Conservation (phyloP, 2,113 vertebrate genomes). For the Ciconia boyciana region DNA sequence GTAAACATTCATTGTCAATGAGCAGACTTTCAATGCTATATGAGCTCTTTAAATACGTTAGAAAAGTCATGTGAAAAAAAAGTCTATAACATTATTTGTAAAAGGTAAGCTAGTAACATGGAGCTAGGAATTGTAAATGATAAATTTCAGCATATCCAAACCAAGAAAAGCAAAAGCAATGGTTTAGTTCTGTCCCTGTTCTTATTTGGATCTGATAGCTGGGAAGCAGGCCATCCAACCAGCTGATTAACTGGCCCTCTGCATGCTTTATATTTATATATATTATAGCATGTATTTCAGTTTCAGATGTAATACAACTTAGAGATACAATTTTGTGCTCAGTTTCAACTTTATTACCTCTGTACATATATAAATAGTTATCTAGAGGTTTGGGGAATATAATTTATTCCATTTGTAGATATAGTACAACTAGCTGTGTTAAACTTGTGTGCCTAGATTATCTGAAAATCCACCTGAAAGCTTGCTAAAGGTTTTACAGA, state of each 20-base stretch:
- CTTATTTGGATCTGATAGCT: not conserved
- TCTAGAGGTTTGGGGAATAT: not conserved
- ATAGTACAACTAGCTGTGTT: not conserved
- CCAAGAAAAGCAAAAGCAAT: not conserved
- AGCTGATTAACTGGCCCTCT: not conserved
- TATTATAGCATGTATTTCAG: not conserved
- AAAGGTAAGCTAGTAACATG: not conserved
- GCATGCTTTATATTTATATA: not conserved
- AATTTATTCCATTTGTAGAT: not conserved
- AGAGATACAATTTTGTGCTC: not conserved
- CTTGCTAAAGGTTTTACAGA: not conserved
- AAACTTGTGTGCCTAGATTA: not conserved
- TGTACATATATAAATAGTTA: not conserved
- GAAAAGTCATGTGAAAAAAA: not conserved
- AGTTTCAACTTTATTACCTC: not conserved
- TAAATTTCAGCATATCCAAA: not conserved
- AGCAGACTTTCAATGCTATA: not conserved
- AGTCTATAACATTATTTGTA: not conserved
- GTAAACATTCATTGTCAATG: not conserved
- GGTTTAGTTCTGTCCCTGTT: not conserved
- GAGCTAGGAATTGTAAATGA: not conserved
- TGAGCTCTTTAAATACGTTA: not conserved
- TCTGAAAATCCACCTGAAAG: not conserved
- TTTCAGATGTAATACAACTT: not conserved
- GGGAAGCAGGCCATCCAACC: not conserved